phyloP scores from a whole-genome alignment of 2,797 vertebrate species.

The Sebastolobus altivelis region DNA sequence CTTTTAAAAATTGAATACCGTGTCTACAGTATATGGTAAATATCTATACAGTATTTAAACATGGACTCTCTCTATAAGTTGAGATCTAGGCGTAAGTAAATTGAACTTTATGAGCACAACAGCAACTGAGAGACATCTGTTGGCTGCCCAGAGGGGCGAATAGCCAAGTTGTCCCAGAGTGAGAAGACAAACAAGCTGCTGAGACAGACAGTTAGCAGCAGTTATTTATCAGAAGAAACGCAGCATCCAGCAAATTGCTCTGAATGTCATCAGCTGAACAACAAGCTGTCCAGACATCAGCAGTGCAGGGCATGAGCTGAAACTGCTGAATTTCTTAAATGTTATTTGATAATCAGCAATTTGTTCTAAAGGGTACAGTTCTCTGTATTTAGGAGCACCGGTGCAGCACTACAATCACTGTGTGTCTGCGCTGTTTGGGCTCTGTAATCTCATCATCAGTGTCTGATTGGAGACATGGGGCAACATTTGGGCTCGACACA shows the following conservation, averaged over 20 bases:
- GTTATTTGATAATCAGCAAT: conserved; percentile 28
- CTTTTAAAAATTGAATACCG: background rate
- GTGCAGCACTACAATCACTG: background rate
- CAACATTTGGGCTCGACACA: background rate
- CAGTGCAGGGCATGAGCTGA: background rate
- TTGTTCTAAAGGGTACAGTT: conserved; percentile 7
- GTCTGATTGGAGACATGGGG: background rate
- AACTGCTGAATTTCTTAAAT: conserved; percentile 19
- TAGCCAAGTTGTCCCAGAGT: conserved; percentile 10
- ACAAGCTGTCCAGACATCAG: conserved; percentile 17
- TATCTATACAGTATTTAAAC: background rate
- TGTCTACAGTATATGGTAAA: background rate
- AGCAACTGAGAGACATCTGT: conserved; percentile 31
- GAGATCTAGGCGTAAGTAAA: background rate
- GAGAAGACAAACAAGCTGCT: conserved; percentile 32
- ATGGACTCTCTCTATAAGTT: background rate
- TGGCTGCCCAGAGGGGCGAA: conserved; percentile 18
- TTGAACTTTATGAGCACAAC: background rate
- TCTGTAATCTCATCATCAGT: conserved; percentile 10
- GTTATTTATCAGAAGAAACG: conserved; percentile 31
- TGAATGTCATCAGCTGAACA: conserved; percentile 39
- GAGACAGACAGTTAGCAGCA: conserved; percentile 12
- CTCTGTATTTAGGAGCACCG: background rate
- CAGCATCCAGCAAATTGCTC: background rate
- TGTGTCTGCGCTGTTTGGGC: background rate